A percentile compares a stretch with the other conserved stretches of the same genome.
Evolutionary conservation across 2,888 invertebrate species (phyloP).

Genomic region (Ctenicera cuprea): DNA sequence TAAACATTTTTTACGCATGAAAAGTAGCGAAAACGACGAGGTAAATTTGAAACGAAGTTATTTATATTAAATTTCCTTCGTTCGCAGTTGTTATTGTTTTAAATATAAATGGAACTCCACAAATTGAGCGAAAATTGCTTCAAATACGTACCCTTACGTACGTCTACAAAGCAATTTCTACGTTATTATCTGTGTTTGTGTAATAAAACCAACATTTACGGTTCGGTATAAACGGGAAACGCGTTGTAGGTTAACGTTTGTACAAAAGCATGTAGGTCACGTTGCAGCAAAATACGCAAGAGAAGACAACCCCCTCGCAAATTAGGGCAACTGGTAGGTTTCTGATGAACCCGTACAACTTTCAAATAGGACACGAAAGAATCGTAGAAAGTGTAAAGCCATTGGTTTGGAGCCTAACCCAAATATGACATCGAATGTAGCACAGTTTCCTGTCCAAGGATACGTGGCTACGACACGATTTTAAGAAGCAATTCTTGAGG

Average conservation of each 20-base stretch:
- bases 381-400: background rate
- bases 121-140: slow-evolving; percentile 18
- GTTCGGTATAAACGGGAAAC: slow-evolving; percentile 28
- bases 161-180: slow-evolving; percentile 29
- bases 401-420: slow-evolving; percentile 14
- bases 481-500: slow-evolving; percentile 8
- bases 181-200: slow-evolving; percentile 35
- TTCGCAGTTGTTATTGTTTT: background rate
- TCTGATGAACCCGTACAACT: slow-evolving; percentile 7
- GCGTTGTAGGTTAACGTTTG: slow-evolving; percentile 27
- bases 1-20: background rate
- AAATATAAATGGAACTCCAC: slow-evolving; percentile 11
- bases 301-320: slow-evolving; percentile 16
- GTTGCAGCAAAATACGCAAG: slow-evolving; percentile 25
- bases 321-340: slow-evolving; percentile 25
- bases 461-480: slow-evolving; percentile 2
- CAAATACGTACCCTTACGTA: slow-evolving; percentile 26
- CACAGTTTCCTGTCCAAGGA: slow-evolving; percentile 25
- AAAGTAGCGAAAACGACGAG: background rate
- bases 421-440: slow-evolving; percentile 13
- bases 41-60: background rate
- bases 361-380: slow-evolving; percentile 16
- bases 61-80: background rate
- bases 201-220: slow-evolving; percentile 35
- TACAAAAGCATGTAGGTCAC: slow-evolving; percentile 28